A percentile compares a stretch with the other conserved stretches of the same genome.
phyloP scores from a whole-genome alignment of 23 tunicate species.

The Clavelina lepadiformis region DNA sequence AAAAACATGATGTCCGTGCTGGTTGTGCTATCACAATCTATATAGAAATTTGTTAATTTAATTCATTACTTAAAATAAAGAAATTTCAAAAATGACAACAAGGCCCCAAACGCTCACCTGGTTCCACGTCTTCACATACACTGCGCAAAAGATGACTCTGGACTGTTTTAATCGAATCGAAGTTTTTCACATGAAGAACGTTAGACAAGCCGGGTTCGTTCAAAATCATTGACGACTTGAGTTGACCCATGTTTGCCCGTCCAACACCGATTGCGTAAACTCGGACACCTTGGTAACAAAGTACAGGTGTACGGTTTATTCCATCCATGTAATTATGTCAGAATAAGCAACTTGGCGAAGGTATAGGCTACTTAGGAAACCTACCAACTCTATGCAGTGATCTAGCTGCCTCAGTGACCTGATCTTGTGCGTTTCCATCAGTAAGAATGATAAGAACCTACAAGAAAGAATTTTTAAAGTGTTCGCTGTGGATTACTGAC shows the following conservation, averaged over 20 bases:
- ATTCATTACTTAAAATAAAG: too few relatives aligned
- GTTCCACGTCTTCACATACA: slow-evolving; percentile 58
- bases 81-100: too few relatives aligned
- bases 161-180: slow-evolving; percentile 42
- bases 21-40: slow-evolving; percentile 65
- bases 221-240: slow-evolving; percentile 30
- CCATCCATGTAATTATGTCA: too few relatives aligned
- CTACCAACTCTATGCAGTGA: slow-evolving; percentile 39
- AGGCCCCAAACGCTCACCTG: slow-evolving; percentile 31
- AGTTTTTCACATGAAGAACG: slow-evolving; percentile 57
- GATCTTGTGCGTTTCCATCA: slow-evolving; percentile 69
- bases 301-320: too few relatives aligned
- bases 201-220: slow-evolving; percentile 32
- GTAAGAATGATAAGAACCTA: slow-evolving; percentile 75
- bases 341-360: too few relatives aligned
- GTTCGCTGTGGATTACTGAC: not conserved
- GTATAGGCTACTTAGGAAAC: too few relatives aligned
- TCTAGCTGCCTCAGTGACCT: slow-evolving; percentile 37
- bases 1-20: slow-evolving; percentile 72
- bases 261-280: slow-evolving; percentile 91
- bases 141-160: slow-evolving; percentile 61
- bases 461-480: slow-evolving; percentile 3
- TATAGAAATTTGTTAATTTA: too few relatives aligned
- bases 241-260: slow-evolving; percentile 31
- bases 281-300: slow-evolving; percentile 39